Base-by-base conservation (phyloP, 2,113 vertebrate genomes). In the Polypterus bichir region DNA sequence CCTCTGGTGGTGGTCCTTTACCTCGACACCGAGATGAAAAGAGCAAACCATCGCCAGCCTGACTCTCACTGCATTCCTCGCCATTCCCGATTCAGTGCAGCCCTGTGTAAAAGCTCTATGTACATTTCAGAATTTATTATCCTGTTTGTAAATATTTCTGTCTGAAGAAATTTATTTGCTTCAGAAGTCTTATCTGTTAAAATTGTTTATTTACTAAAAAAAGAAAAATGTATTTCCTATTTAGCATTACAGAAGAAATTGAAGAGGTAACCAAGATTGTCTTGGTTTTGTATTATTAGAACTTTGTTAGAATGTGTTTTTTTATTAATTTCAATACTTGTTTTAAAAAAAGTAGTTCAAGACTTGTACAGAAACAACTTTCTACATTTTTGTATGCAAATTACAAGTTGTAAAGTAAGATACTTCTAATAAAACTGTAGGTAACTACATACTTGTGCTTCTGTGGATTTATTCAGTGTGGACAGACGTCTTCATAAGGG, bases 181-280 rank as follows among this genome's bases (percentile, higher is more conserved):
- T 77, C 73, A 81, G 76, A 84, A 65, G 75, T 75, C 48, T 83
- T 77, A 80, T 83, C 80, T 78, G 76, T 76, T 82, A 81, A 84
- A 69, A 85, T 82, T 79, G 66, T 79, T 77, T 81, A 80, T 84
- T 81, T 86, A 88, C 85, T 88, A 86, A 86, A 84, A 86, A 81
- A 83, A 83, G 82, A 77, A 79, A 84, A 81, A 72, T 79, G 77
- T 87, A 86, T 76, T 81, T 51, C 6, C 49, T 51, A 7, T 51
- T 51, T 27, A 54, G 55, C 46, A 56, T 9, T 5, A 48, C 10
- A 5, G 49, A 5, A 56, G 47, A 74, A 76, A 71, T 64, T 53
- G 72, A 81, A 75, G 71, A 74, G 77, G 71, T 74, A 77, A 75
- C 79, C 79, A 75, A 80, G 79, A 64, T 83, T 75, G 75, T 76